These are phyloP conservation scores for Raphicerus campestris DNA, from an alignment of 2,113 vertebrate species.

Conservation along the genomic window DNA sequence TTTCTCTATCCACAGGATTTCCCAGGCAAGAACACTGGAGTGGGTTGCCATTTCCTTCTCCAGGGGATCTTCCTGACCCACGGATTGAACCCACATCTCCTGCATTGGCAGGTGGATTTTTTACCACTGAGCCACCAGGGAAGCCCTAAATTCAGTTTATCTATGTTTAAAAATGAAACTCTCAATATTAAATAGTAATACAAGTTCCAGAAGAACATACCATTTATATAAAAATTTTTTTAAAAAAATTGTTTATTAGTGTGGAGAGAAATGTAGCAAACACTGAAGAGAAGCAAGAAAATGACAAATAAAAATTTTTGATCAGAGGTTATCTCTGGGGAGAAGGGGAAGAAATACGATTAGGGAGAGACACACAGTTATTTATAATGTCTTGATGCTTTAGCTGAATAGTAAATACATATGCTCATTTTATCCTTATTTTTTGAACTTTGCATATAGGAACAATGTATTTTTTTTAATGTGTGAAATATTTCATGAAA, in stretches of 20 bases:
- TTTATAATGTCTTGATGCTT: not conserved
- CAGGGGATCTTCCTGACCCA: not conserved
- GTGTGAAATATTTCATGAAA: not conserved
- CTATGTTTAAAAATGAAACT: not conserved
- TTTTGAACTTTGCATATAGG: not conserved
- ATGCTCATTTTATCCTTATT: not conserved
- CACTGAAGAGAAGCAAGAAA: not conserved
- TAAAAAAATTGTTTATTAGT: not conserved
- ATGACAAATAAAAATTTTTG: not conserved
- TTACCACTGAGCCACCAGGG: not conserved
- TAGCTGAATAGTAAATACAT: not conserved
- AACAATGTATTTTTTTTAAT: not conserved
- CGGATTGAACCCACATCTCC: not conserved
- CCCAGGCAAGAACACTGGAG: not conserved
- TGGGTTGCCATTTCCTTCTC: not conserved
- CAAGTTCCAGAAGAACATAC: not conserved
- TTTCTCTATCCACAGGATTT: not conserved
- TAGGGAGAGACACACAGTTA: not conserved
- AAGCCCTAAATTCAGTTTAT: not conserved
- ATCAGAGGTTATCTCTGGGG: not conserved
- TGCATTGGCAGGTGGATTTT: not conserved
- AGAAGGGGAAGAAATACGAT: not conserved
- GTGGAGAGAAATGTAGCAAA: not conserved
- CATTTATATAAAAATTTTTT: not conserved
- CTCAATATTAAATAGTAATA: not conserved